Evolutionary conservation across 1,140 invertebrate species (phyloP), one percentile per base, ranked within the genome.

Genomic region (Lordiphosa mommai): DNA sequence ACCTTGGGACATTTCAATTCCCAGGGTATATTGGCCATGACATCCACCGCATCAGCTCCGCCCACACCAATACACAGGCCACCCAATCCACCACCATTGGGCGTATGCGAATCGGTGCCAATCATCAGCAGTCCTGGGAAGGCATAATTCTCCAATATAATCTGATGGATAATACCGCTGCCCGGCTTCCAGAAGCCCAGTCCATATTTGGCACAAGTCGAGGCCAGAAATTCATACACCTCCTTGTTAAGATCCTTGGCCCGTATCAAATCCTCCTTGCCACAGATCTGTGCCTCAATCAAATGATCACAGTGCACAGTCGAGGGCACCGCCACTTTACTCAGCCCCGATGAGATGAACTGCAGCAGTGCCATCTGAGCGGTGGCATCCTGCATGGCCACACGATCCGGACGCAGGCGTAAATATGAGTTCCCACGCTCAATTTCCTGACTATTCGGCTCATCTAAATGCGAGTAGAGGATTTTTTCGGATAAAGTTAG

Each of bases 151-250:
- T 99, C 99, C 40, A 99, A 90, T 67, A 99, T 96, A 86, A 99
- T 99, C 92, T 99, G 98, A 93, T 99, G 99, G 88, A 99, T 99
- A 77, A 99, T 99, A 51, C 98, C 98, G 76, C 97, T 99, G 29
- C 99, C 99, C 3, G 99, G 98, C 89, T 99, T 99, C 99, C 99
- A 99, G 90, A 99, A 99, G 9, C 99, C 99, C 30, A 99, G 95
- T 6, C 98, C 98, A 89, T 99, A 99, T 88, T 99, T 99, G 37
- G 97, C 96, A 52, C 96, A 96, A 17, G 98, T 96, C 0, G 95
- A 94, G 47, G 95, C 92, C 48, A 99, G 90, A 88, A 99, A 99
- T 51, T 96, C 94, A 90, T 98, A 99, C 0, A 99, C 99, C 91
- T 99, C 99, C 89, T 96, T 94, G 89, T 99, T 99, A 2, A 97